These are phyloP conservation scores for Manis crassicaudata DNA, from an alignment of 2,797 vertebrate species.

Conservation along the genomic window DNA sequence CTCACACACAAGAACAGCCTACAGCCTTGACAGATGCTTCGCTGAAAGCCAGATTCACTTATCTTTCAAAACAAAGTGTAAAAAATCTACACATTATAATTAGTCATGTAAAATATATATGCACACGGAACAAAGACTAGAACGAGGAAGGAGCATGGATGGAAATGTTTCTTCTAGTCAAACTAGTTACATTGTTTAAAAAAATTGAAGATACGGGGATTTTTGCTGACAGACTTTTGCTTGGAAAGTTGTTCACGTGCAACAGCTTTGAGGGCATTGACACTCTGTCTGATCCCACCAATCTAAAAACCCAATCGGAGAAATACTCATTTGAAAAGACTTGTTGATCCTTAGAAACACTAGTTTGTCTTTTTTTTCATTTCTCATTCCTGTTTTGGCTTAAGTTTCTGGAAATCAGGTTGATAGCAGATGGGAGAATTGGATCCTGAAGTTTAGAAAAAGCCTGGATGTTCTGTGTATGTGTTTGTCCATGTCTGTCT, in stretches of 20 bases:
- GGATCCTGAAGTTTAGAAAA: slow-evolving; percentile 26
- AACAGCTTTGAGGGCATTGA: neutral
- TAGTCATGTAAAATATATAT: neutral
- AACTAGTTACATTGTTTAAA: slow-evolving; percentile 44
- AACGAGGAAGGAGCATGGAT: neutral
- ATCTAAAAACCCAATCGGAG: slow-evolving; percentile 53
- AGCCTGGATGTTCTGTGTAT: neutral
- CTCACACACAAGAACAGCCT: neutral
- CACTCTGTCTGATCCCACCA: slow-evolving; percentile 20
- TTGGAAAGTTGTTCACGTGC: neutral
- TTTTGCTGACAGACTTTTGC: neutral
- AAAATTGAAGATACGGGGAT: slow-evolving; percentile 11
- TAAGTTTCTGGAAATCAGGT: slow-evolving; percentile 37
- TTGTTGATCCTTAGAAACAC: slow-evolving; percentile 66
- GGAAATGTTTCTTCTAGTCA: neutral
- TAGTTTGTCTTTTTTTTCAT: neutral
- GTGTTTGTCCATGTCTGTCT: neutral
- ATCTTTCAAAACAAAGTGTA: slow-evolving; percentile 53
- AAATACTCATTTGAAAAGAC: slow-evolving; percentile 56
- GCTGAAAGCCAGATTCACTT: slow-evolving; percentile 32
- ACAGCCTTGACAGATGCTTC: slow-evolving; percentile 7
- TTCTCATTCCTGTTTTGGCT: slow-evolving; percentile 4
- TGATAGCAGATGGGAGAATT: neutral
- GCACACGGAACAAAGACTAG: neutral
- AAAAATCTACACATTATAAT: slow-evolving; percentile 33